Base-by-base conservation (phyloP, 2,888 invertebrate species). In the Criorhina ranunculi region DNA sequence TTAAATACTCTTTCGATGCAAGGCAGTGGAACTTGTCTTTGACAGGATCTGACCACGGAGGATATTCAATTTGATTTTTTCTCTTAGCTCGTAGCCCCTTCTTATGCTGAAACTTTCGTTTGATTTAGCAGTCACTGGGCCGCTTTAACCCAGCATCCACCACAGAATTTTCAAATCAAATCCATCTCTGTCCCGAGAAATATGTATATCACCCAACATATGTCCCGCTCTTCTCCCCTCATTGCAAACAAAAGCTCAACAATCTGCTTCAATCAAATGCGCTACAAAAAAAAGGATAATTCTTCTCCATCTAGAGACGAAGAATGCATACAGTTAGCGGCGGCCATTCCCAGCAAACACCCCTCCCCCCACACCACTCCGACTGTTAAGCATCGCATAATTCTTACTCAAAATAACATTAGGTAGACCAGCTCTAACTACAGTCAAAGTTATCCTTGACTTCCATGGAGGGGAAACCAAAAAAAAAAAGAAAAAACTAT, bases 341-440 rank as follows among this genome's bases (percentile, higher is more conserved):
- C n/a, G n/a, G n/a, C n/a, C n/a, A n/a, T n/a, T n/a, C n/a, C n/a
- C n/a, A n/a, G n/a, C n/a, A n/a, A n/a, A n/a, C n/a, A n/a, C n/a
- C n/a, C n/a, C n/a, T n/a, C n/a, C n/a, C n/a, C n/a, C n/a, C n/a
- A n/a, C 12, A 40, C 17, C 33, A 11, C 1, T 15, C 31, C 37
- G 11, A 29, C 44, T 24, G 55, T 67, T 67, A 76, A 51, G 19
- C 57, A 42, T 67, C 78, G 42, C 78, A 83, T 83, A 83, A 79
- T 69, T 83, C 83, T 69, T 79, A 73, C 83, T 79, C 78, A 83
- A 83, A 83, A 78, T 62, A 62, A 67, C 78, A 83, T 83, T 83
- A 78, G 73, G 78, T 67, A 72, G 66, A 67, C 76, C 76, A 51
- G 42, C 51, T 24, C 55, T 53, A 46, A 55, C 69, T 59, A 44